Conservation (phyloP, 2,888 invertebrate genomes). For the Hyposoter dolosus region DNA sequence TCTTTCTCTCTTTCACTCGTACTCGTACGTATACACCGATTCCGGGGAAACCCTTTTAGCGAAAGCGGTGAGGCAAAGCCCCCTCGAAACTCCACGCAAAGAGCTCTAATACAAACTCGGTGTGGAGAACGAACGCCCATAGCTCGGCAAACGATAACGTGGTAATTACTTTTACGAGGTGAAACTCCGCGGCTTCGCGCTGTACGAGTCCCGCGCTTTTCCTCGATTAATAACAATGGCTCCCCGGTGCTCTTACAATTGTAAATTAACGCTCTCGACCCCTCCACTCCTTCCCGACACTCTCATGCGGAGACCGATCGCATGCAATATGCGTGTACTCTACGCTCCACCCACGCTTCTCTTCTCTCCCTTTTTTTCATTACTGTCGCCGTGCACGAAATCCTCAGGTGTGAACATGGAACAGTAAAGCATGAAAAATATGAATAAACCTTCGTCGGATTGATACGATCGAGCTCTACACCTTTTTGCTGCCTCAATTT, state of each 20-base stretch:
- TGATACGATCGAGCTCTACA: not conserved
- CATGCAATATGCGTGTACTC: constrained; percentile 46
- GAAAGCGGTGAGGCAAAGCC: constrained; percentile 36
- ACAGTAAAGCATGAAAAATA: not conserved
- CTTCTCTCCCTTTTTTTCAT: constrained; percentile 2
- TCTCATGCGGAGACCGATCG: constrained; percentile 21
- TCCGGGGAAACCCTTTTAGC: constrained; percentile 51
- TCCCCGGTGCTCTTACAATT: constrained; percentile 66
- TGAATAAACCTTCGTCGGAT: not conserved
- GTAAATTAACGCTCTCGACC: constrained; percentile 70
- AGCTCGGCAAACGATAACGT: constrained; percentile 74
- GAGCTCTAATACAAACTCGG: constrained; percentile 38
- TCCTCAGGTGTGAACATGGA: not conserved
- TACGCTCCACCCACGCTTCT: constrained; percentile 10
- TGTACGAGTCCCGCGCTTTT: constrained; percentile 63
- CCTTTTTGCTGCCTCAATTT: not conserved
- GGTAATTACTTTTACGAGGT: constrained; percentile 79
- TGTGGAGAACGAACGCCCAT: constrained; percentile 18
- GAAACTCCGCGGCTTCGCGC: constrained; percentile 64
- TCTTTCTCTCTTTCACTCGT: constrained; percentile 15
- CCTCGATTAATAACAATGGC: constrained; percentile 74
- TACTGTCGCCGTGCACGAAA: not conserved
- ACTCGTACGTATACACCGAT: not conserved
- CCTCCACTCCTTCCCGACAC: constrained; percentile 13
- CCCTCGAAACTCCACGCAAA: constrained; percentile 18